Evolutionary conservation across 2,113 vertebrate genomes (phyloP).

Genomic region (Ginglymostoma cirratum): DNA sequence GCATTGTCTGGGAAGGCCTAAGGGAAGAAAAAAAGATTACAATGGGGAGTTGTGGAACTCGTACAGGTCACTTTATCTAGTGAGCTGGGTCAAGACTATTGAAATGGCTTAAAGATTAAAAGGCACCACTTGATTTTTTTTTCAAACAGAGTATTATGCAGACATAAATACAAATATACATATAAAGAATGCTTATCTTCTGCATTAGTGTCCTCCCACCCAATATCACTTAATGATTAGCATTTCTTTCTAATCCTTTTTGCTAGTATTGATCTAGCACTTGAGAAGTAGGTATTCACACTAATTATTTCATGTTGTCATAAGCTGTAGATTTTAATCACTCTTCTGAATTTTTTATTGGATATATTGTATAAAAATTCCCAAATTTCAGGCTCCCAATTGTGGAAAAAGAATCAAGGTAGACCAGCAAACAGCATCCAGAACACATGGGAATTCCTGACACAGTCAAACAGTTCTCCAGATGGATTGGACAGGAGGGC

Average conservation of each 20-base stretch:
- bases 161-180: background rate
- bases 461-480: background rate
- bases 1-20: constrained; percentile 91
- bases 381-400: background rate
- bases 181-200: background rate
- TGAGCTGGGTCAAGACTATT: background rate
- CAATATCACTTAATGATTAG: background rate
- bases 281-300: background rate
- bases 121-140: background rate
- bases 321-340: background rate
- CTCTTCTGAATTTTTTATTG: background rate
- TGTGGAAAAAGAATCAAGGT: background rate
- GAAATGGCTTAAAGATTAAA: background rate
- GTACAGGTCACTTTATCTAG: no score
- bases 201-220: background rate
- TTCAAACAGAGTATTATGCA: no score
- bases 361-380: background rate
- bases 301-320: background rate
- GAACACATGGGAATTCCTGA: background rate
- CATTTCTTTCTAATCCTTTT: background rate
- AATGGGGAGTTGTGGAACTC: background rate
- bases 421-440: background rate
- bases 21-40: background rate
- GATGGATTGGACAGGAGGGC: background rate
- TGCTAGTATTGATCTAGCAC: background rate